Evolutionary conservation across 2,797 vertebrate species (phyloP).

Genomic region (Pseudochromis fuscus): DNA sequence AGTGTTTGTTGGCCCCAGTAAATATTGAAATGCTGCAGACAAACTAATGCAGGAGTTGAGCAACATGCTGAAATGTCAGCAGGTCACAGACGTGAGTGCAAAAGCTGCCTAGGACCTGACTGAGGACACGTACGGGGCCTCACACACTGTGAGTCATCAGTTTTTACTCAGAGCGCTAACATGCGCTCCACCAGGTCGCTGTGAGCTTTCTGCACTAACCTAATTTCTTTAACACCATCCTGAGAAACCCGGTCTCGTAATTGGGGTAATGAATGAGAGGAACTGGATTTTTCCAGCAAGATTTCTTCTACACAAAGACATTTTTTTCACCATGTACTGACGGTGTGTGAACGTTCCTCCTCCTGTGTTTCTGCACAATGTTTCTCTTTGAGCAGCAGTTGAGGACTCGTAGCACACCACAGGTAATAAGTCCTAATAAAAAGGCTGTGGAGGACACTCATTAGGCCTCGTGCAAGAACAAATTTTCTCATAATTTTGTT

Average conservation of each 20-base stretch:
- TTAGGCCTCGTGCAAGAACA: no score
- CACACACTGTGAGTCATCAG: constrained; percentile 14
- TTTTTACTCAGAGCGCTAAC: constrained; percentile 4
- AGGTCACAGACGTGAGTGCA: constrained; percentile 11
- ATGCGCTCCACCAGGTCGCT: background rate
- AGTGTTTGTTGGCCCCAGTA: constrained; percentile 39
- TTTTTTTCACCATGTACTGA: background rate
- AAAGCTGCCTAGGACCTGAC: constrained; percentile 14
- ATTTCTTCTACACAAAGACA: background rate
- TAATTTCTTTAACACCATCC: constrained; percentile 2
- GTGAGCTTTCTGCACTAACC: background rate
- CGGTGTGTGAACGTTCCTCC: background rate
- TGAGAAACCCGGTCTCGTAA: background rate
- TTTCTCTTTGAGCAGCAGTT: background rate
- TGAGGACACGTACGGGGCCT: constrained; percentile 3
- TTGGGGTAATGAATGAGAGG: background rate
- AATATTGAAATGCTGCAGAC: constrained; percentile 48
- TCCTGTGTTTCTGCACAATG: background rate
- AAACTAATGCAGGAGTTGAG: constrained; percentile 47
- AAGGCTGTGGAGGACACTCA: background rate
- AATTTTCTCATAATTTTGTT: no score
- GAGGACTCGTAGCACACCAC: background rate
- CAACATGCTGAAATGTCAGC: constrained; percentile 44
- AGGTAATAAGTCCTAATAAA: no score
- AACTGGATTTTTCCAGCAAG: background rate